phyloP scores from a whole-genome alignment of 2,888 invertebrate species.

The Ametastegia equiseti region DNA sequence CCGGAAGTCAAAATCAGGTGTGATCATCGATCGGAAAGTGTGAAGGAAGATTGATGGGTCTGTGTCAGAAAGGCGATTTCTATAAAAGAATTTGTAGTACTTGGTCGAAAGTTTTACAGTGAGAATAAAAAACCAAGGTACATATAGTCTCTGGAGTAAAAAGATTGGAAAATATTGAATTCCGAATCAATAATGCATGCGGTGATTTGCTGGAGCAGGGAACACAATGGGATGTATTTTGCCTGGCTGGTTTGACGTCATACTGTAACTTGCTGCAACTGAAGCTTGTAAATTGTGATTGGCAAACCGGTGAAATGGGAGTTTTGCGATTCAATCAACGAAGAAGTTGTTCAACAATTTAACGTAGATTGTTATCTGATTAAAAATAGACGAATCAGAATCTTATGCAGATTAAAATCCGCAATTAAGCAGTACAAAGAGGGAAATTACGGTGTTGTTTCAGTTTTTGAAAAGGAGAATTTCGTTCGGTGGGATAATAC shows the following conservation, averaged over 20 bases:
- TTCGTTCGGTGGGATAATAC: background rate
- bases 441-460: background rate
- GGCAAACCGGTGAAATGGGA: background rate
- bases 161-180: background rate
- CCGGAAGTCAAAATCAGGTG: background rate
- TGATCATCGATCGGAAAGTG: background rate
- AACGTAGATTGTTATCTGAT: background rate
- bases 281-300: background rate
- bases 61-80: background rate
- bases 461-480: background rate
- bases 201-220: background rate
- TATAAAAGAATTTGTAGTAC: background rate
- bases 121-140: background rate
- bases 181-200: background rate
- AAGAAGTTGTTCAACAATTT: background rate
- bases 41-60: background rate
- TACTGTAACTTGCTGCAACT: background rate
- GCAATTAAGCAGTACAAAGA: background rate
- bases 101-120: background rate
- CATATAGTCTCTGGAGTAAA: background rate
- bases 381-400: background rate
- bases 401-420: background rate
- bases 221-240: background rate
- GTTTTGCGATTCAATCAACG: background rate
- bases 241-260: slow-evolving; percentile 9